phyloP scores from a whole-genome alignment of 2,113 vertebrate species.

The Etheostoma spectabile region DNA sequence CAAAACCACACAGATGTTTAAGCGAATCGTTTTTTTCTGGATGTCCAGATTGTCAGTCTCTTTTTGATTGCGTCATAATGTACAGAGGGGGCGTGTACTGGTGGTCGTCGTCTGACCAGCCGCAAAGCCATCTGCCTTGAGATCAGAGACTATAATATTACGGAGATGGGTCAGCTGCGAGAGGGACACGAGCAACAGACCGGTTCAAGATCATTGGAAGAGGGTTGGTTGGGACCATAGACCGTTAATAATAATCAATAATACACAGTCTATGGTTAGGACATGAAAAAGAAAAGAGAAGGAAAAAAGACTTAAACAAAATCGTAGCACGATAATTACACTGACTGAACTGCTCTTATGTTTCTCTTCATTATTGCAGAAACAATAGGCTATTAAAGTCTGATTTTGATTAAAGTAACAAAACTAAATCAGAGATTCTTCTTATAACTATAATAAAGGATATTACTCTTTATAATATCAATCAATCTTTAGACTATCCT shows the following conservation, averaged over 20 bases:
- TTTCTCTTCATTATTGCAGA: neutral
- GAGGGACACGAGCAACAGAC: neutral
- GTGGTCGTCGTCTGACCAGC: neutral
- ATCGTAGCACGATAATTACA: neutral
- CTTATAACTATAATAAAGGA: neutral
- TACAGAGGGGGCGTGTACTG: neutral
- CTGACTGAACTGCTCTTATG: neutral
- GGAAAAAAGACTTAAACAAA: neutral
- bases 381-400: neutral
- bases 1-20: no score
- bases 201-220: neutral
- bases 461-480: neutral
- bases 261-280: no score
- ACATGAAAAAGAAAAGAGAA: neutral
- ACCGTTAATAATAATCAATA: no score
- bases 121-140: neutral
- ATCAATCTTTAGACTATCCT: no score
- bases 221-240: no score
- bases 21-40: no score
- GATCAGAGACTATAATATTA: neutral
- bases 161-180: neutral
- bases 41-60: neutral
- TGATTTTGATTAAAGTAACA: neutral
- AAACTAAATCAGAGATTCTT: no score
- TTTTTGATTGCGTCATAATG: slow-evolving; percentile 46